Conservation (phyloP, 2,113 vertebrate species). For the Apus apus region DNA sequence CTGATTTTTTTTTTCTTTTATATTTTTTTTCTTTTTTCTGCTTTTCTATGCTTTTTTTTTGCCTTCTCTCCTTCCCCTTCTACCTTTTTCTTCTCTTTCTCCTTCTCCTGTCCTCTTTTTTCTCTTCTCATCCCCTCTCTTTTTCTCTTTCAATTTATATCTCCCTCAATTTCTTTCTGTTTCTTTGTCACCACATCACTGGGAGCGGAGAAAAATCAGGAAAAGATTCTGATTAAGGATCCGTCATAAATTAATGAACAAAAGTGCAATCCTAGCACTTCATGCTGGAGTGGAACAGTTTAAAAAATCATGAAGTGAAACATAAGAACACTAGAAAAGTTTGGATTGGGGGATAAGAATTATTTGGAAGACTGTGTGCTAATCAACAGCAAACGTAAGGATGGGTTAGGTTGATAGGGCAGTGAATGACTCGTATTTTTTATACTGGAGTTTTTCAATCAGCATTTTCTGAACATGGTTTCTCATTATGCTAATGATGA, state of each 20-base stretch:
- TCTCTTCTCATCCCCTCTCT: fast-evolving
- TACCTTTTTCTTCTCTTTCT: neutral
- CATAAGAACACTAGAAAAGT: conserved; percentile 72
- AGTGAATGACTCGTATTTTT: conserved; percentile 53
- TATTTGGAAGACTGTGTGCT: conserved; percentile 67
- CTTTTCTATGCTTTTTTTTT: too few relatives aligned
- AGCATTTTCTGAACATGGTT: conserved; percentile 65
- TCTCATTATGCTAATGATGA: conserved; percentile 70
- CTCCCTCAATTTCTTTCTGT: conserved; percentile 11
- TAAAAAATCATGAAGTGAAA: conserved; percentile 65
- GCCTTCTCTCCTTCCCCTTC: too few relatives aligned
- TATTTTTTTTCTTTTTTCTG: too few relatives aligned
- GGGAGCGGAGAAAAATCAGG: conserved; percentile 42
- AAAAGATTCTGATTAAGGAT: conserved; percentile 65
- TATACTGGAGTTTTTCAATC: conserved; percentile 69
- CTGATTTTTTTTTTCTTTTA: neutral
- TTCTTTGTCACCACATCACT: neutral
- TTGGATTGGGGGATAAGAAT: conserved; percentile 66
- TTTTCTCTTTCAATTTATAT: neutral
- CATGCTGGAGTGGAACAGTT: conserved; percentile 50
- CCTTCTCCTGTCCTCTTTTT: too few relatives aligned
- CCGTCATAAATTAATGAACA: conserved; percentile 61
- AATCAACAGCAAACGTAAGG: conserved; percentile 65
- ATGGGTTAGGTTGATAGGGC: conserved; percentile 67
- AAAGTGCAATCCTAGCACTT: conserved; percentile 59